A percentile compares a stretch with the other conserved stretches of the same genome.
Evolutionary conservation across 2,113 vertebrate species (phyloP).

Genomic region (Neolamprologus hecqui): DNA sequence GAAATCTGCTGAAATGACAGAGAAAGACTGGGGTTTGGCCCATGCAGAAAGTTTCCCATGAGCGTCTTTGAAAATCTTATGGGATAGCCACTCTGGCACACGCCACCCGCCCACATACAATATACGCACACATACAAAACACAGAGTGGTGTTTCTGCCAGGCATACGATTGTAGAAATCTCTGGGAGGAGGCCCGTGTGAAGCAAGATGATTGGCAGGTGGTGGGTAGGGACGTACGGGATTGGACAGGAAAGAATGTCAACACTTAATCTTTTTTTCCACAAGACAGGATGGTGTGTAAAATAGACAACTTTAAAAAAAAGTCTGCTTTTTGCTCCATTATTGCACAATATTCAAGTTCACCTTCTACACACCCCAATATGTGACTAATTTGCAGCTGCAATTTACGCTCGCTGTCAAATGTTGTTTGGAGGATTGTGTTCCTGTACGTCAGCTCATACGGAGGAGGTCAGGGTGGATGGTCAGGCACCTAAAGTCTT

Average conservation of each 20-base stretch:
- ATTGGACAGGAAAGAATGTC: slow-evolving; percentile 1
- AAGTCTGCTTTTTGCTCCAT: not conserved
- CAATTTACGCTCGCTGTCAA: slow-evolving; percentile 5
- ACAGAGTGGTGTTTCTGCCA: slow-evolving; percentile 21
- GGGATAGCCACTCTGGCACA: slow-evolving; percentile 69
- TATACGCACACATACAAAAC: slow-evolving; percentile 26
- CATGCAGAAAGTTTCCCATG: slow-evolving; percentile 62
- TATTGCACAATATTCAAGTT: not conserved
- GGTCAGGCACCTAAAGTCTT: not conserved
- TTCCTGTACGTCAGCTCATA: not conserved
- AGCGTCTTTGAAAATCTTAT: slow-evolving; percentile 67
- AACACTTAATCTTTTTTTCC: slow-evolving; percentile 23
- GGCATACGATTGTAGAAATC: slow-evolving; percentile 29
- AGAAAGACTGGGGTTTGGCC: slow-evolving; percentile 68
- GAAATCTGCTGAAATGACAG: slow-evolving; percentile 72
- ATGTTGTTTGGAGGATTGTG: not conserved
- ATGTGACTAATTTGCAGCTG: slow-evolving; percentile 5
- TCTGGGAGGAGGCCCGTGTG: slow-evolving; percentile 9
- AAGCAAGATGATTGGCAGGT: slow-evolving; percentile 40
- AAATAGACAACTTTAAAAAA: not conserved
- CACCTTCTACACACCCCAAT: not conserved
- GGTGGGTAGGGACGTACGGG: slow-evolving; percentile 12
- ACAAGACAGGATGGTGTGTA: not conserved
- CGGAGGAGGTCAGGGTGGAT: not conserved
- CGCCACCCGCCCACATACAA: slow-evolving; percentile 59